Evolutionary conservation across 2,888 invertebrate genomes (phyloP).

Genomic region (Neoaliturus tenellus): DNA sequence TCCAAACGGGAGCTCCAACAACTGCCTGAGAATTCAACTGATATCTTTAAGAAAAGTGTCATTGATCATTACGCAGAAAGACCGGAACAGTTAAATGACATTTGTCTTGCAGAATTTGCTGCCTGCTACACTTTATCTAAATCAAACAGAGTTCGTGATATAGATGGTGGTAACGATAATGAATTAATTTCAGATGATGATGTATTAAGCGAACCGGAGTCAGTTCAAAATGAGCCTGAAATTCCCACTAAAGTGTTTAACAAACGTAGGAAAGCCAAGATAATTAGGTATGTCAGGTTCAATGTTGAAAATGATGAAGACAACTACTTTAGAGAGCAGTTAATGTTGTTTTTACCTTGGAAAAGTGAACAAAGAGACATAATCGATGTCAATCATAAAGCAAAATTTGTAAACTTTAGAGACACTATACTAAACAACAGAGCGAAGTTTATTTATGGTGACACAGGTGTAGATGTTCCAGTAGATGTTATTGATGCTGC

Average conservation of each 20-base stretch:
- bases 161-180: too few relatives aligned
- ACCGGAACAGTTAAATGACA: conserved; percentile 65
- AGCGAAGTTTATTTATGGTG: conserved; percentile 3
- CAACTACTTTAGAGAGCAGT: conserved; percentile 48
- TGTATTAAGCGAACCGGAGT: not conserved
- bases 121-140: conserved; percentile 48
- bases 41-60: conserved; percentile 59
- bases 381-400: conserved; percentile 48
- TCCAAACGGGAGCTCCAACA: not conserved
- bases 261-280: not conserved
- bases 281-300: conserved; percentile 36
- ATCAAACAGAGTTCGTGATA: not conserved
- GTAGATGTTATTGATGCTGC: not conserved
- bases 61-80: conserved; percentile 67
- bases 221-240: not conserved
- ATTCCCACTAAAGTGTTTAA: not conserved
- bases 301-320: conserved; percentile 35
- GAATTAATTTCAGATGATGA: not conserved
- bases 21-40: not conserved
- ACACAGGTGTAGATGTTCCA: not conserved
- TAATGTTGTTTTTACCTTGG: conserved; percentile 63
- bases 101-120: conserved; percentile 68
- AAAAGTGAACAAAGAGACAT: conserved; percentile 62
- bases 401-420: conserved; percentile 11
- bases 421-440: conserved; percentile 9